Evolutionary conservation across 1,140 invertebrate species (phyloP).

Genomic region (Zophobas morio): DNA sequence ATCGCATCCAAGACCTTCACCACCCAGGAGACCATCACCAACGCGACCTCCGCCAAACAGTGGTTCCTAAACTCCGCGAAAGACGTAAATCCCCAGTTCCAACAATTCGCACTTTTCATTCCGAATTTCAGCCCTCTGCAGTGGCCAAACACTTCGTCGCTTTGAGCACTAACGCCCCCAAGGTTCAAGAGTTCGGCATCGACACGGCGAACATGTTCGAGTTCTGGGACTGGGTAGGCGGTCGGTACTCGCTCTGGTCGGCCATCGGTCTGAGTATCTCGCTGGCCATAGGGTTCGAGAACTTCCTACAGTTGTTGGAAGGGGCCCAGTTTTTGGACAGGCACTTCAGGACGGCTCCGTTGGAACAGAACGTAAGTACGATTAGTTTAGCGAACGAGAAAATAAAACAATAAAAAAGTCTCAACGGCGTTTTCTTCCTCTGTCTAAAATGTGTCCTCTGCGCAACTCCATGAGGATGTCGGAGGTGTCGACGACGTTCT

Average conservation of each 20-base stretch:
- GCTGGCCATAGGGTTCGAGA: conserved; percentile 94
- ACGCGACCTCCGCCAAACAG: conserved; percentile 95
- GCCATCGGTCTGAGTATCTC: conserved; percentile 98
- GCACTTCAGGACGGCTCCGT: conserved; percentile 89
- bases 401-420: conserved; percentile 2
- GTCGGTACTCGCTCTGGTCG: conserved; percentile 98
- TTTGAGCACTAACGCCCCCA: conserved; percentile 93
- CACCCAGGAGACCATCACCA: conserved; percentile 99
- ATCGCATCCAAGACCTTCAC: conserved; percentile 99
- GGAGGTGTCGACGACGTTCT: conserved; percentile 1
- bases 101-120: background rate
- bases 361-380: conserved; percentile 92
- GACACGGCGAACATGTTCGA: conserved; percentile 98
- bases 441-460: conserved; percentile 6
- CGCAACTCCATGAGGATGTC: conserved; percentile 17
- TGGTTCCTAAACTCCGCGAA: conserved; percentile 94
- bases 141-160: conserved; percentile 99
- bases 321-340: conserved; percentile 96
- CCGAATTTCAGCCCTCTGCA: conserved; percentile 76
- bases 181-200: conserved; percentile 98
- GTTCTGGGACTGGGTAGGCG: conserved; percentile 99
- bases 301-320: conserved; percentile 92
- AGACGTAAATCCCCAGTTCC: conserved; percentile 77
- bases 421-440: background rate
- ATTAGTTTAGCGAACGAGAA: background rate